These are phyloP conservation scores for Theonella swinhoei DNA, from an alignment of 37 sponge, comb jelly and placozoan species.

Conservation along the genomic window DNA sequence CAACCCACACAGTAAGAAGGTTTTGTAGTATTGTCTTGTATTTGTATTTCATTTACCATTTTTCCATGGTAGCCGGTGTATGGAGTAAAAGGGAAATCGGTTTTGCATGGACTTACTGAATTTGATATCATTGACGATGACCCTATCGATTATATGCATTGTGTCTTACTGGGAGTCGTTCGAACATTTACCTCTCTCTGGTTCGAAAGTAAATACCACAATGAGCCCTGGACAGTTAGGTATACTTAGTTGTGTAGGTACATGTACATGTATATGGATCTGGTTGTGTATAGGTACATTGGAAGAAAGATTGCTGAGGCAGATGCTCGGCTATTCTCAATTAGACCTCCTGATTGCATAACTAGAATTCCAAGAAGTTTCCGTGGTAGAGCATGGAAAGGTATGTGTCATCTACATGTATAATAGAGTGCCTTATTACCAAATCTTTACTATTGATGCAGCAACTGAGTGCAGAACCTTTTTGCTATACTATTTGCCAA, in stretches of 20 bases:
- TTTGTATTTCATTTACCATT: neutral
- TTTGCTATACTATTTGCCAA: no score
- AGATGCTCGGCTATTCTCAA: neutral
- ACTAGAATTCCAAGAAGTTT: conserved; percentile 8
- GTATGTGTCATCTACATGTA: no score
- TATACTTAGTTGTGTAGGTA: no score
- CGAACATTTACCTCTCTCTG: neutral
- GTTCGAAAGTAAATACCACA: conserved; percentile 29
- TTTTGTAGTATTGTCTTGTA: neutral
- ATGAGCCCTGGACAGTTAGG: neutral
- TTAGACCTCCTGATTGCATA: conserved; percentile 20
- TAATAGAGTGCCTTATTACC: no score
- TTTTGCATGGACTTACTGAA: neutral
- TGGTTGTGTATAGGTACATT: no score
- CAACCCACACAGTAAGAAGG: neutral
- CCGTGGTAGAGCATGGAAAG: no score
- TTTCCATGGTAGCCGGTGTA: neutral
- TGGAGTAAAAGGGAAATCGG: conserved; percentile 28
- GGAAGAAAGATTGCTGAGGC: conserved; percentile 8
- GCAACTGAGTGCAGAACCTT: no score
- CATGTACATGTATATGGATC: no score
- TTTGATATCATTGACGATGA: conserved; percentile 18
- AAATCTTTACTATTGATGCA: no score
- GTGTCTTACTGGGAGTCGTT: conserved; percentile 10
- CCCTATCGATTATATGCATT: conserved; percentile 46